Evolutionary conservation across 2,888 invertebrate species (phyloP).

Genomic region (Diachrysia chrysitis): DNA sequence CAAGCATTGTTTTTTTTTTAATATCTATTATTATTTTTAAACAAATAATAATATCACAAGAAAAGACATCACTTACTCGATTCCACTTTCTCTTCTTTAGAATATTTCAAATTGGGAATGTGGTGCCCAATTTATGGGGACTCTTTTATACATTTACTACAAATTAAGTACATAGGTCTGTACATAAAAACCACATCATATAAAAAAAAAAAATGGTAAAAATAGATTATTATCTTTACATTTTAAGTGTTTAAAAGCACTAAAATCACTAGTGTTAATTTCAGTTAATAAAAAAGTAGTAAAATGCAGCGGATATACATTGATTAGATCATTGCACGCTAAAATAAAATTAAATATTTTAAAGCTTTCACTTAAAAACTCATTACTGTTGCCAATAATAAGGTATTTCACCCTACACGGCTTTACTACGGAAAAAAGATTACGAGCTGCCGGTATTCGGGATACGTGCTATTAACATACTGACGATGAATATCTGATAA

Average conservation of each 20-base stretch:
- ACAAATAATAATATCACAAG: too few relatives aligned
- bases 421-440: conserved; percentile 66
- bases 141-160: too few relatives aligned
- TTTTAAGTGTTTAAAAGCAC: background rate
- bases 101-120: too few relatives aligned
- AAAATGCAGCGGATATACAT: background rate
- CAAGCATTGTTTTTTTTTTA: background rate
- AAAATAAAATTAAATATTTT: background rate
- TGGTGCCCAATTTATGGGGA: too few relatives aligned
- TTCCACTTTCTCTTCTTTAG: too few relatives aligned
- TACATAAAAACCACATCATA: background rate
- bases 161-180: too few relatives aligned
- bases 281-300: background rate
- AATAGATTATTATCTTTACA: background rate
- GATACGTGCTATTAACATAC: conserved; percentile 85
- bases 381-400: conserved; percentile 41
- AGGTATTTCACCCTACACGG: conserved; percentile 34
- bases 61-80: too few relatives aligned
- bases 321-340: background rate
- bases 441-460: conserved; percentile 76
- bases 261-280: background rate
- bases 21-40: too few relatives aligned
- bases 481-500: conserved; percentile 80
- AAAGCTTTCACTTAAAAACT: conserved; percentile 28
- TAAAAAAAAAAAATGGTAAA: background rate